Conservation (phyloP, 2,797 vertebrate species). For the Sylvia borin region DNA sequence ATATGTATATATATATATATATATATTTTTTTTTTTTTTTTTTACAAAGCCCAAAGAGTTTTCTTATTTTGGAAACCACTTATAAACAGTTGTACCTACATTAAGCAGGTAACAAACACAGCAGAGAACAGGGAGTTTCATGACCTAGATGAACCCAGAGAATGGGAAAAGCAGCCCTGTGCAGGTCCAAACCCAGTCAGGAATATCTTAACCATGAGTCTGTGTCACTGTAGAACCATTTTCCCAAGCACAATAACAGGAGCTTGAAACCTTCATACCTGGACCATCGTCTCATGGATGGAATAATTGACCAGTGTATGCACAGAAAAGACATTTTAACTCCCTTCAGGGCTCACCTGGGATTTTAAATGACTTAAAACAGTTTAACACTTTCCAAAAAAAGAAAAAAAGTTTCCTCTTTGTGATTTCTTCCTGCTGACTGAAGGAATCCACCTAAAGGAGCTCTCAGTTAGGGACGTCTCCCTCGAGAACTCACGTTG, state of each 20-base stretch:
- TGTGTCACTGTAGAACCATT: conserved; percentile 2
- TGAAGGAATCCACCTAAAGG: not conserved
- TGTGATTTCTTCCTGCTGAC: not conserved
- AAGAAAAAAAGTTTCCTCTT: not conserved
- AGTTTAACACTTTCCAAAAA: not conserved
- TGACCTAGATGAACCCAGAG: not conserved
- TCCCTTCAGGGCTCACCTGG: not conserved
- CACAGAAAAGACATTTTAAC: conserved; percentile 21
- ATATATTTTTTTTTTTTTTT: too few species aligned
- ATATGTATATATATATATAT: too few species aligned
- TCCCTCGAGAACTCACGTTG: not conserved
- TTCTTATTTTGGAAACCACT: not conserved
- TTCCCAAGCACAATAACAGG: not conserved
- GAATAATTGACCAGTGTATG: not conserved
- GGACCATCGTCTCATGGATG: not conserved
- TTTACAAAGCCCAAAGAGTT: not conserved
- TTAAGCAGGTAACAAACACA: not conserved
- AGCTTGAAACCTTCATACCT: not conserved
- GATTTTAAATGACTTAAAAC: not conserved
- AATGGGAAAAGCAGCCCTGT: not conserved
- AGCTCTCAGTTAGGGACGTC: not conserved
- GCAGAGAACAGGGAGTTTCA: not conserved
- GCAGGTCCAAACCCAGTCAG: not conserved
- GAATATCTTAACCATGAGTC: conserved; percentile 3
- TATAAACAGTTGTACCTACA: not conserved